These are phyloP conservation scores for Ornithoptera priamus DNA, from an alignment of 2,888 invertebrate genomes.

Conservation along the genomic window DNA sequence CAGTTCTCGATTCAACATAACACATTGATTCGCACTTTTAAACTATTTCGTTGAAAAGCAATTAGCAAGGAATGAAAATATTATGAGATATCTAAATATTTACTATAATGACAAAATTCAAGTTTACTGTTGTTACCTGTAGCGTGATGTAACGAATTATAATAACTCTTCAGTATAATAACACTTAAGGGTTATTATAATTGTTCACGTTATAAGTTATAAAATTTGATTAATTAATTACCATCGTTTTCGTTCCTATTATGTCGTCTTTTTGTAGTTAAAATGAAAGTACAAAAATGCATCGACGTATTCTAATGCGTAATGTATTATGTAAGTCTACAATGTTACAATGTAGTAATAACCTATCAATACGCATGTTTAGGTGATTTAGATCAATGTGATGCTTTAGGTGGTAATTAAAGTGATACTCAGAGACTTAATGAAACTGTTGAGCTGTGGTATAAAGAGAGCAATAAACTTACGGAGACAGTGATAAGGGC, in stretches of 20 bases:
- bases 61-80: slow-evolving; percentile 30
- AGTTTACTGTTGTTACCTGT: slow-evolving; percentile 33
- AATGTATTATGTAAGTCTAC: slow-evolving; percentile 61
- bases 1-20: too few species aligned
- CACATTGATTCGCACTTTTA: too few species aligned
- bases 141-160: too few species aligned
- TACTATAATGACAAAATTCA: slow-evolving; percentile 53
- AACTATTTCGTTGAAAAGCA: too few species aligned
- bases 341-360: slow-evolving; percentile 64
- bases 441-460: slow-evolving; percentile 78
- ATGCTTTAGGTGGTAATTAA: slow-evolving; percentile 66
- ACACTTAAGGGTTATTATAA: too few species aligned
- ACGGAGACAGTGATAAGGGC: slow-evolving; percentile 56
- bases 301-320: slow-evolving; percentile 57
- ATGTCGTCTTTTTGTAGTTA: background rate
- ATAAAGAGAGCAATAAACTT: slow-evolving; percentile 75
- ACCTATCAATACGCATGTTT: slow-evolving; percentile 46
- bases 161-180: too few species aligned
- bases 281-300: slow-evolving; percentile 10
- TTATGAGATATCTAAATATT: slow-evolving; percentile 50
- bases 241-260: too few species aligned
- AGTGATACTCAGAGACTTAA: slow-evolving; percentile 78
- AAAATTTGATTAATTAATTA: too few species aligned
- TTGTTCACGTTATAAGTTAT: too few species aligned
- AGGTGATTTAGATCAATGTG: slow-evolving; percentile 55